Conservation (phyloP, 2,797 vertebrate species). For the Galago senegalensis region DNA sequence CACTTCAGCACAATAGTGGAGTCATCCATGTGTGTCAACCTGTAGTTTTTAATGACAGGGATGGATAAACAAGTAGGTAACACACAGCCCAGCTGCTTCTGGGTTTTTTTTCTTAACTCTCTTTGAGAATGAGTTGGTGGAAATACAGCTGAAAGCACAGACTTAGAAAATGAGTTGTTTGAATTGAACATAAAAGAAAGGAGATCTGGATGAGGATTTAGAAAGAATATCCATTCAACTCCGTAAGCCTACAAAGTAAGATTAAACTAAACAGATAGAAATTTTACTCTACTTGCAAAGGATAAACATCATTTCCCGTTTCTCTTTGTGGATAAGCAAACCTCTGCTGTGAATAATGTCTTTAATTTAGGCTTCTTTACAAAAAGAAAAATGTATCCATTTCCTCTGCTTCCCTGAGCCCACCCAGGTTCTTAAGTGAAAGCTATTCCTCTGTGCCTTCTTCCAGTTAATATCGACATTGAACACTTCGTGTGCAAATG, state of each 20-base stretch:
- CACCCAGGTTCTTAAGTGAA: neutral
- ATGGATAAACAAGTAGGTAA: conserved; percentile 66
- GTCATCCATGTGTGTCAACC: conserved; percentile 76
- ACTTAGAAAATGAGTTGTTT: conserved; percentile 39
- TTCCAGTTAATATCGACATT: neutral
- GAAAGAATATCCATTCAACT: neutral
- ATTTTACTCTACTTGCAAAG: neutral
- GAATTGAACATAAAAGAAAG: neutral
- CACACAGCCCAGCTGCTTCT: conserved; percentile 71
- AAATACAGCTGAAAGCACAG: conserved; percentile 50
- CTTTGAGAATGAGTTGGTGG: conserved; percentile 58
- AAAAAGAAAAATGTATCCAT: neutral
- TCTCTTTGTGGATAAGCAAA: conserved; percentile 13
- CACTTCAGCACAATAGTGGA: conserved; percentile 73
- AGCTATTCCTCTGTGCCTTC: neutral
- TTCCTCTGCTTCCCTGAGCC: neutral
- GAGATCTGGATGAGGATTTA: neutral
- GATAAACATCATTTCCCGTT: neutral
- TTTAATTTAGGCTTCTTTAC: neutral
- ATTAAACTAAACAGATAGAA: neutral
- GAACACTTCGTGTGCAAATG: neutral
- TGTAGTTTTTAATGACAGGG: conserved; percentile 73
- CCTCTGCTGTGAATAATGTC: neutral
- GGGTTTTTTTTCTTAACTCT: conserved; percentile 37
- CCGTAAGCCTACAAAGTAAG: neutral